Conservation (phyloP, 2,888 invertebrate genomes). For the Zhuqinia jingwanae region DNA sequence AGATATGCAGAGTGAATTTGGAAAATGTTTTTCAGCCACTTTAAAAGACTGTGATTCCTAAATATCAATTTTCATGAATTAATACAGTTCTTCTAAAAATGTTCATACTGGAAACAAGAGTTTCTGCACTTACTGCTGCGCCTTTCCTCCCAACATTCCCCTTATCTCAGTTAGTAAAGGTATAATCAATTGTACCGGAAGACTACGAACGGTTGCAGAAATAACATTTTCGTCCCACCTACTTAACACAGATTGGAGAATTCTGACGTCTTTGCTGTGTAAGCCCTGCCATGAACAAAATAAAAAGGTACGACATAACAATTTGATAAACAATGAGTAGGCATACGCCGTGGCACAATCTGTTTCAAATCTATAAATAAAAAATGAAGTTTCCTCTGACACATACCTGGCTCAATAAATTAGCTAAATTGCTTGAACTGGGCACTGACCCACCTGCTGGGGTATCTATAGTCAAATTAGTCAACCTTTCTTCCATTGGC, state of each 20-base stretch:
- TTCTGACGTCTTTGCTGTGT: constrained; percentile 89
- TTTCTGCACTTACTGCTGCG: constrained; percentile 85
- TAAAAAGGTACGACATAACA: background rate
- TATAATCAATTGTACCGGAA: constrained; percentile 89
- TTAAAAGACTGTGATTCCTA: constrained; percentile 83
- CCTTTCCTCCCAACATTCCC: constrained; percentile 86
- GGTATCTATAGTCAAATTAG: constrained; percentile 88
- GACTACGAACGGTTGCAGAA: constrained; percentile 86
- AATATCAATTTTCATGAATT: too few relatives aligned
- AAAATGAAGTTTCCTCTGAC: too few relatives aligned
- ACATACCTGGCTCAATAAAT: constrained; percentile 87
- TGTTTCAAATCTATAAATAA: too few relatives aligned
- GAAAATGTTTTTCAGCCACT: constrained; percentile 85
- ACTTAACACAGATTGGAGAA: constrained; percentile 88
- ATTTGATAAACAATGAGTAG: too few relatives aligned
- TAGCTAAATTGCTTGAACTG: constrained; percentile 88
- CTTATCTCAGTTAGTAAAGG: constrained; percentile 88
- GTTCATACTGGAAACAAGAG: too few relatives aligned
- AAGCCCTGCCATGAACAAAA: constrained; percentile 83
- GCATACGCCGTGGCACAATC: too few relatives aligned
- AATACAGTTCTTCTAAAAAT: too few relatives aligned
- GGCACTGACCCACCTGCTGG: constrained; percentile 82
- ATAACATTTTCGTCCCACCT: constrained; percentile 87
- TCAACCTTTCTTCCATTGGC: constrained; percentile 91
- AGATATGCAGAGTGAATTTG: constrained; percentile 85